These are phyloP conservation scores for Mormyrus proboscirostris DNA, from an alignment of 2,797 vertebrate genomes.

Conservation along the genomic window DNA sequence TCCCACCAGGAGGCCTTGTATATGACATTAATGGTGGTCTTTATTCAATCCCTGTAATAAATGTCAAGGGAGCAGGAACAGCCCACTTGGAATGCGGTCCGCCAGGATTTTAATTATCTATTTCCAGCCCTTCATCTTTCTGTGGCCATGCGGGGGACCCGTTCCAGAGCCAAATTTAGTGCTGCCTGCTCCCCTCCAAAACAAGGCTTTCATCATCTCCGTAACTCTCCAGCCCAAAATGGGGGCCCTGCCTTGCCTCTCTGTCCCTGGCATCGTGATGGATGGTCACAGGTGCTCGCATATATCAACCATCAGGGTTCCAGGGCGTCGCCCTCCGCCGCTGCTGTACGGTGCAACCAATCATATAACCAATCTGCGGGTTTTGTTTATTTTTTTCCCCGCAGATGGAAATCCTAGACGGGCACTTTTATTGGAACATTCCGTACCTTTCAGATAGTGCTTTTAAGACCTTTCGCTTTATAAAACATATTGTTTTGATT, in stretches of 20 bases:
- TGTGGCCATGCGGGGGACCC: conserved; percentile 19
- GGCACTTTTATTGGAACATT: not conserved
- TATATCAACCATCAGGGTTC: conserved; percentile 24
- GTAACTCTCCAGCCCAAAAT: conserved; percentile 38
- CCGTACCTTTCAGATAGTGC: not conserved
- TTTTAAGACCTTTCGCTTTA: not conserved
- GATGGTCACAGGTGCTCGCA: conserved; percentile 48
- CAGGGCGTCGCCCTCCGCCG: conserved; percentile 17
- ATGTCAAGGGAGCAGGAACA: conserved; percentile 32
- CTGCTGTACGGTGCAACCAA: not conserved
- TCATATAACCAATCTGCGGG: not conserved
- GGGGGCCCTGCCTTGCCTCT: conserved; percentile 32
- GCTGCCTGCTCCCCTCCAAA: conserved; percentile 43
- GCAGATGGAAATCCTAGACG: not conserved
- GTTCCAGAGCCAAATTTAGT: conserved; percentile 42
- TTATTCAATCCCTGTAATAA: conserved; percentile 27
- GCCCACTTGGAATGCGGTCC: conserved; percentile 28
- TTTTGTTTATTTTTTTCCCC: not conserved
- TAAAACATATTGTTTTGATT: not conserved
- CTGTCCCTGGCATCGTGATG: conserved; percentile 33
- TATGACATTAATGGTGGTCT: conserved; percentile 24
- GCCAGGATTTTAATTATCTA: conserved; percentile 50
- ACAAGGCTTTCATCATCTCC: conserved; percentile 44
- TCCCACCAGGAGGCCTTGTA: not conserved
- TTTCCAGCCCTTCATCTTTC: conserved; percentile 52